phyloP scores from a whole-genome alignment of 1,140 invertebrate species.

The Amphibalanus amphitrite region DNA sequence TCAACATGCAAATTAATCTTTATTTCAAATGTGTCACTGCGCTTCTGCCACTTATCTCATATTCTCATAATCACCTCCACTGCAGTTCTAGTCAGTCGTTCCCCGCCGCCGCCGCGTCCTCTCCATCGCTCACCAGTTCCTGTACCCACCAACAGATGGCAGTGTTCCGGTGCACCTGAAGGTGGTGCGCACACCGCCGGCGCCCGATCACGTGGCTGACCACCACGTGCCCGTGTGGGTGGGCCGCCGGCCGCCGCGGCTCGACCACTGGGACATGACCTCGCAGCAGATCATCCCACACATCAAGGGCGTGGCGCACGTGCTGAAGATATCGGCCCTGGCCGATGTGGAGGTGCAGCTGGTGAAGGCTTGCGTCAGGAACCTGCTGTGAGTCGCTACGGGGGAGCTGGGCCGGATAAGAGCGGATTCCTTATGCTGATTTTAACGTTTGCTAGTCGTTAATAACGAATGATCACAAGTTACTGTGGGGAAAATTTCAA shows the following conservation, averaged over 20 bases:
- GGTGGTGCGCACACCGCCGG: conserved; percentile 26
- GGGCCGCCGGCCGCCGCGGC: conserved; percentile 13
- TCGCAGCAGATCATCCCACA: conserved; percentile 30
- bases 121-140: too few relatives aligned
- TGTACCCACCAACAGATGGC: neutral
- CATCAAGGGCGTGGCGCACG: conserved; percentile 34
- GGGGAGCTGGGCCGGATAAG: too few relatives aligned
- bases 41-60: too few relatives aligned
- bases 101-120: too few relatives aligned
- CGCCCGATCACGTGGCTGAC: conserved; percentile 27
- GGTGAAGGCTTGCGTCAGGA: conserved; percentile 86
- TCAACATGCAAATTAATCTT: too few relatives aligned
- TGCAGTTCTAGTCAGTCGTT: neutral
- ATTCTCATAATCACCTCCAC: neutral
- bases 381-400: conserved; percentile 46
- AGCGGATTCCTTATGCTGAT: too few relatives aligned
- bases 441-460: too few relatives aligned
- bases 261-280: conserved; percentile 17
- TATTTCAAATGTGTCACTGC: too few relatives aligned
- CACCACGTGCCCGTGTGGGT: conserved; percentile 32
- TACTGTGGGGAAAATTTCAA: too few relatives aligned
- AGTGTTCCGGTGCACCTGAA: conserved; percentile 26
- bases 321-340: conserved; percentile 32
- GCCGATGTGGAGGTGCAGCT: conserved; percentile 84
- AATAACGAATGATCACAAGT: too few relatives aligned